phyloP scores from a whole-genome alignment of 23 tunicate genomes.

The Trididemnum miniatum region DNA sequence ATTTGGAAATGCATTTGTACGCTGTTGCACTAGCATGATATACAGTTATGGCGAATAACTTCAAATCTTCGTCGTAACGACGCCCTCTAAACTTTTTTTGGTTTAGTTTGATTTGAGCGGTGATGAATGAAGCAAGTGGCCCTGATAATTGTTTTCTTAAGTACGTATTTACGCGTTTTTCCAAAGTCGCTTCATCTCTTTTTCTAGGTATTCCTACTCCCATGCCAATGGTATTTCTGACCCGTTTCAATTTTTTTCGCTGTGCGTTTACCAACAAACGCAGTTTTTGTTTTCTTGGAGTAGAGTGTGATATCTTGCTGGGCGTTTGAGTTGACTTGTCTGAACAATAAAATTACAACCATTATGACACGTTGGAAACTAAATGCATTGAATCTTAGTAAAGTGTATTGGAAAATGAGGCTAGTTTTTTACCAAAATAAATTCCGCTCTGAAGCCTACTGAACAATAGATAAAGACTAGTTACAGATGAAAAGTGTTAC shows the following conservation, averaged over 20 bases:
- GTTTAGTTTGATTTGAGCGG: neutral
- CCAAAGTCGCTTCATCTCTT: neutral
- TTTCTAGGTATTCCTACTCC: too few species aligned
- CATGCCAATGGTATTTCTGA: neutral
- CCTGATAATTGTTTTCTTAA: neutral
- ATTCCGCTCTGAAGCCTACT: too few species aligned
- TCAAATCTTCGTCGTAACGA: neutral
- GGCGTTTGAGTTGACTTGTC: neutral
- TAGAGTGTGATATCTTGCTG: neutral
- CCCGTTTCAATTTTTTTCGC: neutral
- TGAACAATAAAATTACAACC: too few species aligned
- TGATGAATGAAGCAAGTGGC: neutral
- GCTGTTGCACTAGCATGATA: neutral
- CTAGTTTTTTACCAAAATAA: too few species aligned
- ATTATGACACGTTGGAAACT: too few species aligned
- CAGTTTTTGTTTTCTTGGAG: neutral
- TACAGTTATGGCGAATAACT: neutral
- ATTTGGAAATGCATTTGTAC: neutral
- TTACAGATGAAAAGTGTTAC: too few species aligned
- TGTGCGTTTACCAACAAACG: neutral
- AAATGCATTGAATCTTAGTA: too few species aligned
- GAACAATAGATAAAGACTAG: too few species aligned
- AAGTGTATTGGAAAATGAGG: too few species aligned
- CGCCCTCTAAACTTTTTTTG: neutral
- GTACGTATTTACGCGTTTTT: neutral